These are phyloP conservation scores for Tinamus guttatus DNA, from an alignment of 2,113 vertebrate genomes.

Conservation along the genomic window DNA sequence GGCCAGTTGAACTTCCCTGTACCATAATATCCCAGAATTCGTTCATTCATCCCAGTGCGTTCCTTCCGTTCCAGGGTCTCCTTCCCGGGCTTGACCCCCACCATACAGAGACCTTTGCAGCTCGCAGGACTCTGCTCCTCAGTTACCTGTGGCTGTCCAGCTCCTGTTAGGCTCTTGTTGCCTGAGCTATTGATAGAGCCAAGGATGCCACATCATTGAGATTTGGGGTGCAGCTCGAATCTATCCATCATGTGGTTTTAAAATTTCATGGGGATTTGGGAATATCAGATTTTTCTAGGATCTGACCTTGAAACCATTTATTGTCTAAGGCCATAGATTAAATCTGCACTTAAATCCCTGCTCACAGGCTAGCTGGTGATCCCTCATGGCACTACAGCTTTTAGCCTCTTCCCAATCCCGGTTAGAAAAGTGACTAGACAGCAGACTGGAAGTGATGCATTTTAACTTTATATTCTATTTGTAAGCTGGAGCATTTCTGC, in stretches of 20 bases:
- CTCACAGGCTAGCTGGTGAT: neutral
- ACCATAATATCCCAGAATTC: neutral
- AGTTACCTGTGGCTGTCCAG: neutral
- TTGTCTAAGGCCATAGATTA: neutral
- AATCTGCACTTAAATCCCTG: neutral
- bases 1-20: neutral
- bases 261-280: neutral
- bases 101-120: neutral
- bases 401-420: neutral
- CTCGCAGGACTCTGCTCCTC: fast-evolving
- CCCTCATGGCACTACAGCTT: neutral
- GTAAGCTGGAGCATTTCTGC: constrained; percentile 1
- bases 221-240: neutral
- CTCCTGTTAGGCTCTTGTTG: neutral
- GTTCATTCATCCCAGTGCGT: constrained; percentile 1
- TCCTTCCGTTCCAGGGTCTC: constrained; percentile 33
- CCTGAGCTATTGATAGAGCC: neutral
- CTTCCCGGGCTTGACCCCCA: neutral
- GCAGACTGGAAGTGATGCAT: neutral
- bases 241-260: neutral
- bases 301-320: neutral
- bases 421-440: neutral
- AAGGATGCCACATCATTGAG: neutral
- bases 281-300: neutral
- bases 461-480: neutral